These are phyloP conservation scores for Perodicticus potto DNA, from an alignment of 2,797 vertebrate genomes.

Conservation along the genomic window DNA sequence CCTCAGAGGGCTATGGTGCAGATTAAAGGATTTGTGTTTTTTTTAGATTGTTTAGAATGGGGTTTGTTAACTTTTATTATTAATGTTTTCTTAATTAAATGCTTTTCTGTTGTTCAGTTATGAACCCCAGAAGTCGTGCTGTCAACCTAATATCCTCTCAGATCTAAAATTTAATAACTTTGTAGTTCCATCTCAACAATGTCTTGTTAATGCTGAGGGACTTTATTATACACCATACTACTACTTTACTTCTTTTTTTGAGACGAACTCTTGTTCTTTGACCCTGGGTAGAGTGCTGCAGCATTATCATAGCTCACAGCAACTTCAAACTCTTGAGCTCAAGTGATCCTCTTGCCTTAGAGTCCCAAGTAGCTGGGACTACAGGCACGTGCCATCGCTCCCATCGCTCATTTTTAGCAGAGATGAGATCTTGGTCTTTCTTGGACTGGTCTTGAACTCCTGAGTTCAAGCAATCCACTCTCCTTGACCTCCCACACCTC, in stretches of 20 bases:
- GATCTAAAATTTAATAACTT: slow-evolving; percentile 42
- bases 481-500: no score
- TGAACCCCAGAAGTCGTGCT: slow-evolving; percentile 48
- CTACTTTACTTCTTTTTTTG: background rate
- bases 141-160: slow-evolving; percentile 17
- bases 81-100: slow-evolving; percentile 56
- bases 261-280: no score
- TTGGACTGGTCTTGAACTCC: no score
- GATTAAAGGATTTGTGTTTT: slow-evolving; percentile 57
- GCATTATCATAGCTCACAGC: no score
- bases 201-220: slow-evolving; percentile 29
- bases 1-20: background rate
- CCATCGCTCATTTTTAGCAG: no score
- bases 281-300: no score
- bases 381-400: no score
- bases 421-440: no score
- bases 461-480: no score
- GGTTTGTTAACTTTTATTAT: slow-evolving; percentile 56
- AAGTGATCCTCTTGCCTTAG: no score
- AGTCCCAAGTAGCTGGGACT: no score
- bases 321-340: no score
- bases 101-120: slow-evolving; percentile 63
- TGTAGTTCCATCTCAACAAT: slow-evolving; percentile 48
- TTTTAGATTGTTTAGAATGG: slow-evolving; percentile 56
- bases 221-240: background rate